Conservation (phyloP, 2,888 invertebrate genomes). For the Drosophila anomelani region DNA sequence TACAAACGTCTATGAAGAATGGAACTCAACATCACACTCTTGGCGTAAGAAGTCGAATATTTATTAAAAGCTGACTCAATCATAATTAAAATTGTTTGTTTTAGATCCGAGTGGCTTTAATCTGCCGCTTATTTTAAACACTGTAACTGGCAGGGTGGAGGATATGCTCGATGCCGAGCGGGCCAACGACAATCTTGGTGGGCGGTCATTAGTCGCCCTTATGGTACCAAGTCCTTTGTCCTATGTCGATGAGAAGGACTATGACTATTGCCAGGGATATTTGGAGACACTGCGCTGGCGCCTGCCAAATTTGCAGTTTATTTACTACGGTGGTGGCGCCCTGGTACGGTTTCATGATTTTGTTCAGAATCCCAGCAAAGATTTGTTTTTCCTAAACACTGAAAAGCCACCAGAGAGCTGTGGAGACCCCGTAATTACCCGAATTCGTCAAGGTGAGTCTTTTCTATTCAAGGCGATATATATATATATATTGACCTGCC, state of each 20-base stretch:
- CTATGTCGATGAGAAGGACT: constrained; percentile 86
- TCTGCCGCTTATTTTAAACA: constrained; percentile 86
- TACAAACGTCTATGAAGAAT: constrained; percentile 87
- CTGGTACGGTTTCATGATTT: constrained; percentile 87
- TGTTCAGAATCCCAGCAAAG: constrained; percentile 87
- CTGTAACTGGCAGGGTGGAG: constrained; percentile 85
- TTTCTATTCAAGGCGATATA: too few species aligned
- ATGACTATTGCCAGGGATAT: constrained; percentile 85
- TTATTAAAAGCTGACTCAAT: not conserved
- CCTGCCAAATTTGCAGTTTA: constrained; percentile 88
- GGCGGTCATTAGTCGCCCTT: constrained; percentile 88
- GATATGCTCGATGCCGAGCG: constrained; percentile 86
- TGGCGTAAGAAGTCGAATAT: constrained; percentile 67
- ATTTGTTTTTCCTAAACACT: constrained; percentile 84
- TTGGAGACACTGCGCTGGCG: constrained; percentile 86
- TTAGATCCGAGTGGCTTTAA: constrained; percentile 87
- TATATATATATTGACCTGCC: not conserved
- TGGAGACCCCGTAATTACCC: constrained; percentile 85
- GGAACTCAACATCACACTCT: constrained; percentile 87
- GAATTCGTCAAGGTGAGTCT: constrained; percentile 87
- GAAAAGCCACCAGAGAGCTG: constrained; percentile 72
- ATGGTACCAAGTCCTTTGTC: constrained; percentile 87
- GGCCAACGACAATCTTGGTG: constrained; percentile 86
- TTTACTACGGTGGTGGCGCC: constrained; percentile 87
- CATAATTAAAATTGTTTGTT: not conserved